Conservation (phyloP, 2,888 invertebrate species). For the Philopedon plagiatum region DNA sequence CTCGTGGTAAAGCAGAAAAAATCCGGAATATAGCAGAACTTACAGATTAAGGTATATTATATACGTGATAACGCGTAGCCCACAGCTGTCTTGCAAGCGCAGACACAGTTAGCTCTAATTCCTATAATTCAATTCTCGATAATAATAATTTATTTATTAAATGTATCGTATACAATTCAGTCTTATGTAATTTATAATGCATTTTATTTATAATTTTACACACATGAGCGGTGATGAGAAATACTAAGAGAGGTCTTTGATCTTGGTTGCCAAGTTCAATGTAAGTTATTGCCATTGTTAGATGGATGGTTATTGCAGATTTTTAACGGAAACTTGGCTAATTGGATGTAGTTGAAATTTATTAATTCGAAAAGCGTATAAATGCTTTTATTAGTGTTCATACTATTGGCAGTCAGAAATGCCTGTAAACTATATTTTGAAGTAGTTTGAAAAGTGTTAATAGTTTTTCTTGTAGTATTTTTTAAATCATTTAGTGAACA, state of each 20-base stretch:
- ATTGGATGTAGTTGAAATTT: slow-evolving; percentile 24
- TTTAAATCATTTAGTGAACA: no score
- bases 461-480: no score
- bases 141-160: slow-evolving; percentile 51
- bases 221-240: slow-evolving; percentile 51
- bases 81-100: slow-evolving; percentile 45
- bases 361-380: not conserved
- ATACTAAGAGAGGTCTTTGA: slow-evolving; percentile 50
- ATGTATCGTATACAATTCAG: slow-evolving; percentile 36
- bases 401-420: not conserved
- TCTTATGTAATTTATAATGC: slow-evolving; percentile 49
- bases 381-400: not conserved
- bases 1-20: slow-evolving; percentile 39
- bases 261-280: slow-evolving; percentile 49
- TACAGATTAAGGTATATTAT: slow-evolving; percentile 40
- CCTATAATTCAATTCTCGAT: slow-evolving; percentile 48
- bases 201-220: slow-evolving; percentile 49
- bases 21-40: slow-evolving; percentile 34
- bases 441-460: no score
- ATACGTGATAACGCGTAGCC: slow-evolving; percentile 48
- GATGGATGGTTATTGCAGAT: slow-evolving; percentile 46
- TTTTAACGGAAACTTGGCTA: slow-evolving; percentile 32
- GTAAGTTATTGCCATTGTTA: slow-evolving; percentile 50
- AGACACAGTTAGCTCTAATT: slow-evolving; percentile 49
- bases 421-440: not conserved